Evolutionary conservation across 2,888 invertebrate genomes (phyloP), one percentile per base, ranked within the genome.

Genomic region (Agonopterix alstromeriana): DNA sequence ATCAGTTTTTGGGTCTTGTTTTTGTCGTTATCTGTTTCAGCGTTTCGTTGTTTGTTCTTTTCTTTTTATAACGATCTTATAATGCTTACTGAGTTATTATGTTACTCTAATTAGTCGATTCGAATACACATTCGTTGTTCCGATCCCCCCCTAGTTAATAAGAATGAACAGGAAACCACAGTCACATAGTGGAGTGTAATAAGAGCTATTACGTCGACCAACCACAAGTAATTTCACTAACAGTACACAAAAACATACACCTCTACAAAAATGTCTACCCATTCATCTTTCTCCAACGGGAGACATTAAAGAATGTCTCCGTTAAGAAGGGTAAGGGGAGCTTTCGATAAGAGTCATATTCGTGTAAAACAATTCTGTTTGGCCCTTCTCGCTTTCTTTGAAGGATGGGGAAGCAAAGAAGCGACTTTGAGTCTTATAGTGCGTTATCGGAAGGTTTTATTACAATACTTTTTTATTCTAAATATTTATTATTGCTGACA

Each of bases 231-330:
- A 77, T 80, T 78, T 75, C 61, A 77, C 73, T 76, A 62, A 61
- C 73, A 67, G 73, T 76, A 78, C 78, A 82, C 78, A 83, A 82
- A 84, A 83, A 85, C 81, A 82, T 72, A 82, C 76, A 82, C 80
- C 75, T 82, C 75, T 80, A 79, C 81, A 82, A 84, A 86, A 86
- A 87, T 85, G 83, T 79, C 67, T 79, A 72, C 74, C 82, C 85
- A 87, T 88, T 84, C 83, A 81, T 88, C 87, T 87, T 86, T 84
- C 82, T 79, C 73, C 77, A 80, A 77, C 72, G 70, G 70, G 74
- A 77, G 83, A 84, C 85, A 78, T 83, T 85, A 84, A 86, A 86
- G 79, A 87, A 87, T 87, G 86, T 84, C 82, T 73, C 77, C 70
- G 79, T 79, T 79, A 82, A 80, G 70, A 64, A 83, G 78, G 83